A percentile compares a stretch with the other conserved stretches of the same genome.
These are phyloP conservation scores for Drosophila insularis DNA, from an alignment of 1,140 invertebrate genomes.

Conservation along the genomic window DNA sequence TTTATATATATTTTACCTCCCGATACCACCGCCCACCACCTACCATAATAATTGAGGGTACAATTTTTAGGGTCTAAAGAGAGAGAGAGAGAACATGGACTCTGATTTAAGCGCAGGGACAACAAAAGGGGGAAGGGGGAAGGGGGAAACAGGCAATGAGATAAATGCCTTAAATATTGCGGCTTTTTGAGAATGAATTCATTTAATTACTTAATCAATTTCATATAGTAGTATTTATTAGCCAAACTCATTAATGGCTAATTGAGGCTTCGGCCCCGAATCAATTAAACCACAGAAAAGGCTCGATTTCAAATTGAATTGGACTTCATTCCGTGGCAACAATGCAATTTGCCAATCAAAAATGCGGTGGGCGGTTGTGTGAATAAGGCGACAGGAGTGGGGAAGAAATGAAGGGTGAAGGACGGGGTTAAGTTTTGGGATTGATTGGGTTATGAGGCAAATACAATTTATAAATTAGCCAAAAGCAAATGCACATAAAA, in stretches of 20 bases:
- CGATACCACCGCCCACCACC: no score
- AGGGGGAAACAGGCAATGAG: background rate
- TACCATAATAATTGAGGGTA: no score
- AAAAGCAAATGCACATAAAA: background rate
- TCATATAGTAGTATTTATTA: constrained; percentile 22
- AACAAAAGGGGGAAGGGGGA: no score
- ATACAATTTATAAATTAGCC: constrained; percentile 75
- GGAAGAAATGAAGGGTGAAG: background rate
- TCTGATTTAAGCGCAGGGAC: no score
- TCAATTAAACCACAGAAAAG: constrained; percentile 1
- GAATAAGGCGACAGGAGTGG: background rate
- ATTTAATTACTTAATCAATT: constrained; percentile 22
- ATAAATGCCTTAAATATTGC: constrained; percentile 9
- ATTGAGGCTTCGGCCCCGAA: constrained; percentile 5
- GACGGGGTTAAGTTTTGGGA: background rate
- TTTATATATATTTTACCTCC: no score
- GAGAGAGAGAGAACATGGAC: no score
- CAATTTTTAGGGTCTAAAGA: no score
- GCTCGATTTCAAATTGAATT: constrained; percentile 19
- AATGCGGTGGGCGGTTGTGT: constrained; percentile 14
- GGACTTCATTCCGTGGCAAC: constrained; percentile 36
- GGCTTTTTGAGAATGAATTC: constrained; percentile 12
- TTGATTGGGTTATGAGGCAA: constrained; percentile 37
- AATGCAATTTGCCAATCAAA: constrained; percentile 50
- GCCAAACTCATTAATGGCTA: constrained; percentile 20